phyloP scores from a whole-genome alignment of 2,113 vertebrate species.

The Cacatua alba region DNA sequence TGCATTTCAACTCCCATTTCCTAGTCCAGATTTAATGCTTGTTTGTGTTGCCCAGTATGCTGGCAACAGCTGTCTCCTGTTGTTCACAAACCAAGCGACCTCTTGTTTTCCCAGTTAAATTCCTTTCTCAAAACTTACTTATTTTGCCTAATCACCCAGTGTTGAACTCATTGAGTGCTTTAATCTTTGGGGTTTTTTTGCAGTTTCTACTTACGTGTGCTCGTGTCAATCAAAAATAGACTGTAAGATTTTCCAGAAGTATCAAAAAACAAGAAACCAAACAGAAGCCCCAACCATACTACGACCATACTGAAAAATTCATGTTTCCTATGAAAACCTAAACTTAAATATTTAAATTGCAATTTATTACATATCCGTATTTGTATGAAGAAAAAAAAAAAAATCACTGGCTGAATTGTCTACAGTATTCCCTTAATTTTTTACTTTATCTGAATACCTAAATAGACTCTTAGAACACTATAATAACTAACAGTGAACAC shows the following conservation, averaged over 20 bases:
- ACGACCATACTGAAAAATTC: fast-evolving
- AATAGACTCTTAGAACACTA: not conserved
- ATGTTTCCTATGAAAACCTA: not conserved
- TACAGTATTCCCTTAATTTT: not conserved
- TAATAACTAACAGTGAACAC: not conserved
- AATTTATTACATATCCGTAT: not conserved
- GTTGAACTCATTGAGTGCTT: not conserved
- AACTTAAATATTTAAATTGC: not conserved
- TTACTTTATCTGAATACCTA: not conserved
- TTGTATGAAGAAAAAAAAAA: not conserved
- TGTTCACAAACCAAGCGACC: not conserved
- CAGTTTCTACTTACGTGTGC: not conserved
- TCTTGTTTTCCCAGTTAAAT: not conserved
- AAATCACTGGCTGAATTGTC: not conserved
- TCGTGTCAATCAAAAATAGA: not conserved
- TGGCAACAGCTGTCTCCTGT: not conserved
- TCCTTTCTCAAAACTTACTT: not conserved
- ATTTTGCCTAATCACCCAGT: not conserved
- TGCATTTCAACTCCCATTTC: not conserved
- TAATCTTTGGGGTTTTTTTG: not conserved
- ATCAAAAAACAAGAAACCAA: not conserved
- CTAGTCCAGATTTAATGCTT: not conserved
- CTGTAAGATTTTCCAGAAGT: not conserved
- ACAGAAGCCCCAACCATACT: not conserved
- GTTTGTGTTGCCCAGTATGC: not conserved